Percentiles rank a stretch among this genome's conserved stretches.
Evolutionary conservation across 2,113 vertebrate species (phyloP).

Genomic region (Phaethon lepturus): DNA sequence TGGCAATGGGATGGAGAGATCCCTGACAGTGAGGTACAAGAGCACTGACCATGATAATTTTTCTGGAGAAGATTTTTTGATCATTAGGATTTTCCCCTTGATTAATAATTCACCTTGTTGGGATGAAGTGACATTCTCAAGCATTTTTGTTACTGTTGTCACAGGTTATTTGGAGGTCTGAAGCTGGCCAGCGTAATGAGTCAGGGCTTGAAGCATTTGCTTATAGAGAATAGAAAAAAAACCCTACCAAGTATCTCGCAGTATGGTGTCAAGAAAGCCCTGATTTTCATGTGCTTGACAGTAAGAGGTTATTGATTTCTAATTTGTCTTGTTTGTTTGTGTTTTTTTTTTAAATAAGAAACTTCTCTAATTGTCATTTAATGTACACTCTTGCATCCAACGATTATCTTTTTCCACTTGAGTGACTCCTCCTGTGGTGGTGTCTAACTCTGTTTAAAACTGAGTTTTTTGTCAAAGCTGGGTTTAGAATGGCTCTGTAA

Average conservation of each 20-base stretch:
- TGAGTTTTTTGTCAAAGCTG: neutral
- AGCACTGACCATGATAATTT: neutral
- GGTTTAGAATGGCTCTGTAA: neutral
- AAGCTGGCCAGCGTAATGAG: neutral
- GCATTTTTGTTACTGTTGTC: neutral
- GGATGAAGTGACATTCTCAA: neutral
- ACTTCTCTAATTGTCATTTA: slow-evolving; percentile 11
- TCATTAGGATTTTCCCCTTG: neutral
- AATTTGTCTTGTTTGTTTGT: neutral
- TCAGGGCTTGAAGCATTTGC: neutral
- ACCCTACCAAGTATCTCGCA: neutral
- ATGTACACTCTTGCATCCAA: neutral
- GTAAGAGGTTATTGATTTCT: neutral
- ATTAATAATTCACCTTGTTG: neutral
- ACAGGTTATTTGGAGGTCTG: neutral
- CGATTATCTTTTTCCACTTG: neutral
- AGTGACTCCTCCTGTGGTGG: neutral
- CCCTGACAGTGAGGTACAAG: accelerated
- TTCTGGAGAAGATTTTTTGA: neutral
- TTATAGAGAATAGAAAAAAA: neutral
- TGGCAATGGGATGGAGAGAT: neutral
- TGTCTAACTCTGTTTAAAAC: neutral
- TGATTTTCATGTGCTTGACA: slow-evolving; percentile 12
- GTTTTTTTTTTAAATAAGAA: neutral
- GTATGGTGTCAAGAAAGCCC: neutral